Base-by-base conservation (phyloP, 2,888 invertebrate species). In the Apodemia zela region DNA sequence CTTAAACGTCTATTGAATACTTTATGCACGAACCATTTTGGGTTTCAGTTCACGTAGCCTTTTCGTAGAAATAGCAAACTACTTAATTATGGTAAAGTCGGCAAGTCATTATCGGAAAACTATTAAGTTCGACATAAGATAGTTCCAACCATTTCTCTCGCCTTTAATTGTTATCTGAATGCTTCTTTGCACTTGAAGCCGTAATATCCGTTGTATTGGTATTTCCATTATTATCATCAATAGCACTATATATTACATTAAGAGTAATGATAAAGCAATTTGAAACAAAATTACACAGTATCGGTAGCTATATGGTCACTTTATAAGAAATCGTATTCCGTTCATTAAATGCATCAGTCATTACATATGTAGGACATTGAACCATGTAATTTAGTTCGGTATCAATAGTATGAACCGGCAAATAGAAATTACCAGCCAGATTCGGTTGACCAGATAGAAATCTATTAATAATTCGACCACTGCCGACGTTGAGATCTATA, bases 381-480 rank as follows among this genome's bases (percentile, higher is more conserved):
- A 69, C 68, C 65, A 67, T 84, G 83, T 87, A 88, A 90, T 90
- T 89, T 89, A 54, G 89, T 88, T 68, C 66, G 69, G 64, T 84
- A 85, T 78, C 78, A 78, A 86, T 86, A 84, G 75, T 73, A 77
- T 18, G 42, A 72, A 75, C 81, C 79, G 82, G 83, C 82, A 82
- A 85, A 86, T 84, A 82, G 81, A 84, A 78, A 80, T 84, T 84
- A 87, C 89, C 87, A 87, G 87, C 82, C 77, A 84, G 85, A 84
- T 85, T 84, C 87, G 83, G 86, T 88, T 88, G 87, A 87, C 83
- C 81, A 85, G 88, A 89, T 90, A 89, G 75, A 83, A 84, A 91
- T 91, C 88, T 89, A 88, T 89, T 89, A 89, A 89, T 91, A 89
- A 89, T 89, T 89, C 87, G 84, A 80, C 76, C 86, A 85, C 80